Base-by-base conservation (phyloP, 1,140 invertebrate species). In the Anastatus disparis region DNA sequence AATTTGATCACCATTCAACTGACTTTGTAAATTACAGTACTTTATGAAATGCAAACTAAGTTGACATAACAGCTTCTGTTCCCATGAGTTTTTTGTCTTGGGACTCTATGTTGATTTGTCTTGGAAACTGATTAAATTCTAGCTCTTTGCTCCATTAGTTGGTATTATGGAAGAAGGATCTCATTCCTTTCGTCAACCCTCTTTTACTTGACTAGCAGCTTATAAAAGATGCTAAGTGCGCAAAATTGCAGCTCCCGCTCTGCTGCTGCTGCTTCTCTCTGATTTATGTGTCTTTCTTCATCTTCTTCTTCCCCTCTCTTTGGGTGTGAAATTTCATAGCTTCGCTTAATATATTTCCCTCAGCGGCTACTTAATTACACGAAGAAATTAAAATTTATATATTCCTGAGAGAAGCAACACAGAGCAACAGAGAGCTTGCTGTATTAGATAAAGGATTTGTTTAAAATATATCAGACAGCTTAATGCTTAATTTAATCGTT, bases 381-480 rank as follows among this genome's bases (percentile, higher is more conserved):
- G 58, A 31, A 61, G 58, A 46, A 61, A 65, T 52, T 50, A 65
- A 65, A 65, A 52, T 65, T 65, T 65, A 52, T 52, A 48, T 27
- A 63, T 63, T 63, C 61, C 42, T 15, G n/a, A n/a, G 24, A 26
- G 29, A 26, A 46, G 24, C 7, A 24, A n/a, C 59, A 42, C n/a
- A 44, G 13, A 48, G 15, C 42, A 26, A 17, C n/a, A 13, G 44
- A 55, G 4, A 15, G 15, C 6, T 15, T 3, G 42, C 15, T 44
- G 42, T 10, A 35, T 44, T 3, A 44, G 42, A 44, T 17, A 15
- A 13, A 15, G n/a, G n/a, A 44, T 15, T 44, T 44, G 42, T 44
- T 44, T 3, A 44, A 44, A 44, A 8, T 44, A n/a, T n/a, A n/a
- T n/a, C n/a, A n/a, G n/a, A n/a, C n/a, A n/a, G n/a, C n/a, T n/a